Evolutionary conservation across 2,888 invertebrate species (phyloP), one percentile per base, ranked within the genome.

Genomic region (Ochropleura plecta): DNA sequence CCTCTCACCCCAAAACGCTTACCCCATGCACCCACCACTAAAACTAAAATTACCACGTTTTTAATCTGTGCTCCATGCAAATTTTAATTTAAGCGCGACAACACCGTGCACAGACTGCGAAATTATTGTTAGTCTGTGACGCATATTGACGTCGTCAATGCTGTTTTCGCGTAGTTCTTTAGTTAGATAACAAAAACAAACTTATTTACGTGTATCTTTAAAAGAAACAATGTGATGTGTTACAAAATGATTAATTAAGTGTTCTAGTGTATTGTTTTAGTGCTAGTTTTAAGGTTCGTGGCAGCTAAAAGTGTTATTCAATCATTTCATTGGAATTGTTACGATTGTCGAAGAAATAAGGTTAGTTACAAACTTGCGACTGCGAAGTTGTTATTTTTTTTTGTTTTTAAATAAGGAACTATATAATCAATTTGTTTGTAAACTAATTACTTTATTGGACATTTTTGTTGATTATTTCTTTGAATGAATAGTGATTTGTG

Each of bases 61-160:
- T 70, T 18, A 42, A 64, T 60, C 53, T 66, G 69, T 81, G n/a
- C 9, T 42, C 5, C 30, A 7, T 0, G 79, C 12, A 2, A 60
- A 74, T 67, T 72, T 18, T 0, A 60, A 66, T 64, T 59, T 63
- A 7, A 42, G 10, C 16, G n/a, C 6, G 69, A 12, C 79, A 60
- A 60, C 83, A 82, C 66, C 3, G 20, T 44, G 10, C 12, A 30
- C 42, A 55, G 40, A 30, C 42, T 51, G 40, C 62, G n/a, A 40
- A 62, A 65, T 68, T n/a, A n/a, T 70, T 68, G 62, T 69, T 66
- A 82, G 81, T 82, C 69, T 82, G 71, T 82, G 81, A 79, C 79
- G 81, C 67, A 49, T 3, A 9, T 12, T 70, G 49, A 67, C 83
- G 79, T 82, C 64, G 82, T 0, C 6, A 20, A 12, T 46, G 10